Evolutionary conservation across 92 coral and sea anemone genomes (phyloP).

Genomic region (Micromussa lordhowensis): DNA sequence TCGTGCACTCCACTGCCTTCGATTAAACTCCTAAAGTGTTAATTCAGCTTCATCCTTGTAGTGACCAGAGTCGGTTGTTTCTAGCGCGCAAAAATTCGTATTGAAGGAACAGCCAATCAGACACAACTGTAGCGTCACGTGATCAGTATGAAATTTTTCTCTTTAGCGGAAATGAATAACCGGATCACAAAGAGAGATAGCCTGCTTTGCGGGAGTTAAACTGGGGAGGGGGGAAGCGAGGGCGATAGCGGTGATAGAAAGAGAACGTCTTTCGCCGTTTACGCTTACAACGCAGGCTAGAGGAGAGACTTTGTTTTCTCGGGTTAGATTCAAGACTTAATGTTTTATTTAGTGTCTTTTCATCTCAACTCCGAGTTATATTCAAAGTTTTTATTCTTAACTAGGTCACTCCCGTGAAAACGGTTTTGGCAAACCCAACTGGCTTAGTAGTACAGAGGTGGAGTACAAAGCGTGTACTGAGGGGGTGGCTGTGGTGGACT

Average conservation of each 20-base stretch:
- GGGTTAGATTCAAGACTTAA: too few species aligned
- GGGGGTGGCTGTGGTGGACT: conserved; percentile 84
- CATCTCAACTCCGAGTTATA: background rate
- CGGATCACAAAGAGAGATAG: too few species aligned
- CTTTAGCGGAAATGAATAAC: too few species aligned
- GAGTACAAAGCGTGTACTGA: conserved; percentile 87
- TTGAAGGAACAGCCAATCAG: background rate
- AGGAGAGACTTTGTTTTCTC: too few species aligned
- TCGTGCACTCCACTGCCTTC: background rate
- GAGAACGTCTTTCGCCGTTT: too few species aligned
- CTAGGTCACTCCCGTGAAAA: conserved; percentile 37
- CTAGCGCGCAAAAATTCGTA: background rate
- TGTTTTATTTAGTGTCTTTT: background rate
- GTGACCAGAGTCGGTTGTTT: background rate
- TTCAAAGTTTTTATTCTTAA: background rate
- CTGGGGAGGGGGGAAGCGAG: too few species aligned
- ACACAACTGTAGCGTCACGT: background rate
- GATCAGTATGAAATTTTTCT: background rate
- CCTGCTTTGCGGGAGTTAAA: too few species aligned
- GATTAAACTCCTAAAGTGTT: background rate
- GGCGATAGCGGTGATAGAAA: too few species aligned
- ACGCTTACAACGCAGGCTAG: too few species aligned
- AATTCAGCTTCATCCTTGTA: background rate
- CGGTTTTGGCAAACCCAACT: conserved; percentile 86
- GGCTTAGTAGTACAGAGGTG: conserved; percentile 73